Conservation (phyloP, 2,797 vertebrate species). For the Chlorospingus flavigularis region DNA sequence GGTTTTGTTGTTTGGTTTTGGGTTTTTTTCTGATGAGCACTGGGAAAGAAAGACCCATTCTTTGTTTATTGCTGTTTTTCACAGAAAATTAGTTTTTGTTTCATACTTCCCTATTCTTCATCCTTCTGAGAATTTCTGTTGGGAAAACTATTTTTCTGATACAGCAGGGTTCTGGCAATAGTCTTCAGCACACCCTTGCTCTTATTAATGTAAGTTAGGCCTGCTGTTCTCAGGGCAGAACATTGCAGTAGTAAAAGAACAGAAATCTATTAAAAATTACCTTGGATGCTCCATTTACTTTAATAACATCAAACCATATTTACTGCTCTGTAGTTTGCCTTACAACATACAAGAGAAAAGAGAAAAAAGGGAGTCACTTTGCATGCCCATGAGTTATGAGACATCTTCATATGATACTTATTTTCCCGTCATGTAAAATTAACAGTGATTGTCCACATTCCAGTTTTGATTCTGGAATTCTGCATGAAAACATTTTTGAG, state of each 20-base stretch:
- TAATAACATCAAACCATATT: background rate
- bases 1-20: background rate
- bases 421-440: background rate
- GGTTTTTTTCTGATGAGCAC: background rate
- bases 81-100: background rate
- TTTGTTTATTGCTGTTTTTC: slow-evolving; percentile 23
- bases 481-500: background rate
- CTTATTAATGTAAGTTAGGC: background rate
- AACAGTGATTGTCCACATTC: background rate
- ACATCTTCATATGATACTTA: background rate
- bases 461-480: background rate
- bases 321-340: background rate
- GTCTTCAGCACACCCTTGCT: background rate
- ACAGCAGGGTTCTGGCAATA: slow-evolving; percentile 21
- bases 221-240: background rate
- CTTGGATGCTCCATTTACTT: background rate
- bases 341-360: background rate
- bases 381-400: background rate
- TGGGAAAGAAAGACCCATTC: background rate
- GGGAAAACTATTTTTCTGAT: background rate
- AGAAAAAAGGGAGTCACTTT: background rate
- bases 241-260: background rate
- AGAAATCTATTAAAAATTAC: background rate
- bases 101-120: background rate
- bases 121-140: background rate